phyloP scores from a whole-genome alignment of 2,888 invertebrate species.

The Nezara viridula region DNA sequence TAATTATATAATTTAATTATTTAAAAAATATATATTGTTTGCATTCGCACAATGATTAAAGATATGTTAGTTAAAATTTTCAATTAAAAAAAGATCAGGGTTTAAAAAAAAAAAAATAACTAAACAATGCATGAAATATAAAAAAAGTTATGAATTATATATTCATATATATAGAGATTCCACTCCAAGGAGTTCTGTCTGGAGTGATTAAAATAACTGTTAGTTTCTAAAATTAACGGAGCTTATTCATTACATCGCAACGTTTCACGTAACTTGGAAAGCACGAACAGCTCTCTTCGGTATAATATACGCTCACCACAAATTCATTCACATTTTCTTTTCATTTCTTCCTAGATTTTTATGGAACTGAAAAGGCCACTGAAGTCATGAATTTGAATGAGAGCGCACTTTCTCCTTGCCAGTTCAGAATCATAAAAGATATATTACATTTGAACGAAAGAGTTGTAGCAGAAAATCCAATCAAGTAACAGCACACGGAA shows the following conservation, averaged over 20 bases:
- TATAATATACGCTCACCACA: neutral
- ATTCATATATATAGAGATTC: no score
- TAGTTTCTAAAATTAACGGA: neutral
- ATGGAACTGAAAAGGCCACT: neutral
- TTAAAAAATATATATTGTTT: no score
- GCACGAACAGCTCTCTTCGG: neutral
- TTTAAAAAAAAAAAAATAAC: no score
- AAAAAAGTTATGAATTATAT: no score
- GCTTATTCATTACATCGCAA: neutral
- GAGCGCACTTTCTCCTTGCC: neutral
- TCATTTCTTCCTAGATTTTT: neutral
- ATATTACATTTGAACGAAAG: neutral
- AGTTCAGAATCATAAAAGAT: neutral
- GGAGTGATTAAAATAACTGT: neutral
- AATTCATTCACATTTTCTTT: neutral
- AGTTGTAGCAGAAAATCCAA: neutral
- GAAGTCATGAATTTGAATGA: conserved; percentile 6
- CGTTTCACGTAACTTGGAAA: conserved; percentile 16
- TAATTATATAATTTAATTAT: no score
- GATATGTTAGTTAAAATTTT: no score
- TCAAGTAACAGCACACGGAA: neutral
- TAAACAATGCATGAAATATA: no score
- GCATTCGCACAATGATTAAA: no score
- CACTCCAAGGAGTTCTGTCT: neutral
- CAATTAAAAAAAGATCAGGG: no score